Evolutionary conservation across 2,113 vertebrate genomes (phyloP).

Genomic region (Cottus gobio): DNA sequence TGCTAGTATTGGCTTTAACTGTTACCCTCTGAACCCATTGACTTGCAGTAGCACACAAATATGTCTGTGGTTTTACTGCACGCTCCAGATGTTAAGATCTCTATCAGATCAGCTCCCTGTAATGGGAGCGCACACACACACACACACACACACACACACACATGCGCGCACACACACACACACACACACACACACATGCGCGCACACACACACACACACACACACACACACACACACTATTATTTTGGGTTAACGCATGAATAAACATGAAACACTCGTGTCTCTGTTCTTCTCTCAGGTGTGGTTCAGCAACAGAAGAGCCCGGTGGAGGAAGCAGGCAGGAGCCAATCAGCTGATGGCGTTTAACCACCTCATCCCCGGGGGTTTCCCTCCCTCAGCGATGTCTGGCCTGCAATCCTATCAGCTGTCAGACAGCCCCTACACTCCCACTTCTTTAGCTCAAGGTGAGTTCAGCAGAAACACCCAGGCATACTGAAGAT

Average conservation of each 20-base stretch:
- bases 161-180: constrained; percentile 4
- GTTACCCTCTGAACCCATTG: constrained; percentile 58
- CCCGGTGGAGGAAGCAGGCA: constrained; percentile 99
- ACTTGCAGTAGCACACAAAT: constrained; percentile 65
- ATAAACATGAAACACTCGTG: not conserved
- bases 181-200: constrained; percentile 3
- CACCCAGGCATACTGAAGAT: not conserved
- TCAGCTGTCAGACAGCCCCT: constrained; percentile 96
- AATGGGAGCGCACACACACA: no score
- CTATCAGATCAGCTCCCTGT: constrained; percentile 63
- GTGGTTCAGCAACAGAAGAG: constrained; percentile 99
- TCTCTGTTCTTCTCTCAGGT: constrained; percentile 83
- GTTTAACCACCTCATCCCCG: constrained; percentile 99
- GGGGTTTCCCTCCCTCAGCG: constrained; percentile 95
- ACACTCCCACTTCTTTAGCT: constrained; percentile 93
- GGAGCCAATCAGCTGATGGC: constrained; percentile 99
- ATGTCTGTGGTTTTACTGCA: constrained; percentile 65
- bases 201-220: constrained; percentile 21
- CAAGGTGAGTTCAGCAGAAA: constrained; percentile 86
- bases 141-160: constrained; percentile 19
- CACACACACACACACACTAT: constrained; percentile 5
- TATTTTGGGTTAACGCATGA: not conserved
- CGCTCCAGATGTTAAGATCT: constrained; percentile 72
- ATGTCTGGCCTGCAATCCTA: constrained; percentile 96
- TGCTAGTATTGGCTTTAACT: constrained; percentile 63